Percentiles rank a stretch among this genome's conserved stretches.
Evolutionary conservation across 2,888 invertebrate genomes (phyloP).

Genomic region (Lasioglossum oenotherae): DNA sequence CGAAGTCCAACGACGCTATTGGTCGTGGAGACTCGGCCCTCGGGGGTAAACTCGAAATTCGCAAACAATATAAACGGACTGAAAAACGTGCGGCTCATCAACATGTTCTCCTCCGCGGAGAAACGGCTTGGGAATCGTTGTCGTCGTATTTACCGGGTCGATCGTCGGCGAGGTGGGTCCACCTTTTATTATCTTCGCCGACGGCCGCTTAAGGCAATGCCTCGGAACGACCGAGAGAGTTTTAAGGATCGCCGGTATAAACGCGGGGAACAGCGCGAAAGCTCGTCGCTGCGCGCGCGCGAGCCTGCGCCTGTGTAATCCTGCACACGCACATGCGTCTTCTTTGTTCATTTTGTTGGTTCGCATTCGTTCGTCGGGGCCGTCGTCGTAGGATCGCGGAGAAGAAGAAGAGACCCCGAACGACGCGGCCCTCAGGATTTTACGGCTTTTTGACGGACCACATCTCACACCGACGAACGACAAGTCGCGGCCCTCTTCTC

Average conservation of each 20-base stretch:
- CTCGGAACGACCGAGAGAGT: constrained; percentile 53
- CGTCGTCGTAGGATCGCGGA: constrained; percentile 24
- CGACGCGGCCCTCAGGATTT: constrained; percentile 70
- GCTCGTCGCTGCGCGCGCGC: constrained; percentile 36
- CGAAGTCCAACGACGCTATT: no score
- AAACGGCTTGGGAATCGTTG: constrained; percentile 41
- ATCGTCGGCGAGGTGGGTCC: constrained; percentile 64
- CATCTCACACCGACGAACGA: constrained; percentile 81
- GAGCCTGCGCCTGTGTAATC: neutral
- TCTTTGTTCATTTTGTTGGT: neutral
- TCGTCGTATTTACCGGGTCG: constrained; percentile 68
- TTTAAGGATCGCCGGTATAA: constrained; percentile 66
- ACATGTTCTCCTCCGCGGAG: constrained; percentile 13
- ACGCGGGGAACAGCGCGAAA: constrained; percentile 59
- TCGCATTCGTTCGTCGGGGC: constrained; percentile 8
- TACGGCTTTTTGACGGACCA: constrained; percentile 81
- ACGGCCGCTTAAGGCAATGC: constrained; percentile 65
- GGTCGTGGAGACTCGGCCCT: no score
- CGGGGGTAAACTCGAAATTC: neutral
- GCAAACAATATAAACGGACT: constrained; percentile 10
- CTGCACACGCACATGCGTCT: neutral
- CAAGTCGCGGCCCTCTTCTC: constrained; percentile 67
- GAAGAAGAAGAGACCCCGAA: constrained; percentile 38
- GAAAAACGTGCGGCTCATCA: constrained; percentile 8
- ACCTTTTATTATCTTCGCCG: constrained; percentile 69